phyloP scores from a whole-genome alignment of 2,113 vertebrate species.

The Melanotaenia duboulayi region DNA sequence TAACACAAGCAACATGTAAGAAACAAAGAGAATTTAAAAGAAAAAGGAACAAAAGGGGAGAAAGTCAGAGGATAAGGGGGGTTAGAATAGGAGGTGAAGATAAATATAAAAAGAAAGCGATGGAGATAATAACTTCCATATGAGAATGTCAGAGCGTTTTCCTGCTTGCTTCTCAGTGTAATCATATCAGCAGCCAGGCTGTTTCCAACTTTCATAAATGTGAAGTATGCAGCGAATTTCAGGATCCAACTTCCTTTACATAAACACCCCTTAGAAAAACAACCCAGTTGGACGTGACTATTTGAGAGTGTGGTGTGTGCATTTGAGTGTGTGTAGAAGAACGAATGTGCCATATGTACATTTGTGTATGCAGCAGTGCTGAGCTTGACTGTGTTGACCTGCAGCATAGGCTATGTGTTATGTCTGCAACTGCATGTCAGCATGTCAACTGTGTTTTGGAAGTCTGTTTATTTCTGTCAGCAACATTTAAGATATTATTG shows the following conservation, averaged over 20 bases:
- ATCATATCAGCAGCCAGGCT: slow-evolving; percentile 73
- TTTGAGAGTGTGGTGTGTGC: slow-evolving; percentile 25
- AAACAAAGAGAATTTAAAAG: slow-evolving; percentile 36
- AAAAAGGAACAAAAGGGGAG: slow-evolving; percentile 1
- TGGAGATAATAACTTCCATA: slow-evolving; percentile 75
- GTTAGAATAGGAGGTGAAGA: slow-evolving; percentile 57
- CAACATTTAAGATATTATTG: slow-evolving; percentile 10
- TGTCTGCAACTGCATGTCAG: slow-evolving; percentile 22
- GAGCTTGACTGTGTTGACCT: slow-evolving; percentile 6
- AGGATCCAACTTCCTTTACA: slow-evolving; percentile 75
- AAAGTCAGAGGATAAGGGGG: slow-evolving; percentile 44
- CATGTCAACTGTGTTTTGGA: slow-evolving; percentile 18
- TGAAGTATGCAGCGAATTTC: slow-evolving; percentile 71
- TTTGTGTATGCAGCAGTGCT: slow-evolving; percentile 22
- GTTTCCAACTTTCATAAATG: slow-evolving; percentile 75
- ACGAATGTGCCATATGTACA: slow-evolving; percentile 12
- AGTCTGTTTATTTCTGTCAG: slow-evolving; percentile 6
- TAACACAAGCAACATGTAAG: slow-evolving; percentile 57
- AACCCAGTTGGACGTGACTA: slow-evolving; percentile 51
- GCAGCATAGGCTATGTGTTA: slow-evolving; percentile 6
- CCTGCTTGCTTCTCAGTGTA: slow-evolving; percentile 67
- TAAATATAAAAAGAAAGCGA: slow-evolving; percentile 63
- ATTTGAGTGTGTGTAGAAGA: slow-evolving; percentile 20
- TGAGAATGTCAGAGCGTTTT: slow-evolving; percentile 71
- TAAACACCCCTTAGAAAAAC: slow-evolving; percentile 79